Base-by-base conservation (phyloP, 2,888 invertebrate species). In the Alsophila aescularia region DNA sequence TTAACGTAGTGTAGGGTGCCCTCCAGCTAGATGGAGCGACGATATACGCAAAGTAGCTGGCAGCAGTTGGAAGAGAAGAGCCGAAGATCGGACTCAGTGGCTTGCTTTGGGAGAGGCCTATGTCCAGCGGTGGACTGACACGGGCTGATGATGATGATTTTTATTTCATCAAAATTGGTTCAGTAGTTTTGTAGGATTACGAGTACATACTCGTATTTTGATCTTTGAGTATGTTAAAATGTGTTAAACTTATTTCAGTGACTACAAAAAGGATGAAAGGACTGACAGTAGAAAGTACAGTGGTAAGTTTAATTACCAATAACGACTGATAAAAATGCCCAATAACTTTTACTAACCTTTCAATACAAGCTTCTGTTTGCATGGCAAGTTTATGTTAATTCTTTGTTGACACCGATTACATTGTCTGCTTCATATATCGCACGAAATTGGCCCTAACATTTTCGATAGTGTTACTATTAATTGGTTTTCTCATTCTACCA, bases 211-310 rank as follows among this genome's bases (percentile, higher is more conserved):
- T 9, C 7, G 8, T 6, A 6, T 6, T 27, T 6, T 2, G 1
- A 9, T 7, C 27, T 7, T 9, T 27, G 2, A 27, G 27, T 3
- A n/a, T n/a, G n/a, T n/a, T n/a, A 5, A 8, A 29, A 8, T 5
- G 2, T 29, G 8, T 45, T 39, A 4, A 43, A 9, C 27, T 13
- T 51, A 32, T 55, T 85, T n/a, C 77, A 90, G 89, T 69, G 89
- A 89, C 5, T 58, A 60, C 31, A 87, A 75, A 68, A 83, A 69
- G 43, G 87, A 89, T 3, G 77, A 81, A n/a, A 90, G 87, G 67
- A 10, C 66, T 5, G 90, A 90, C 9, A 70, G 56, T 32, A 83
- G 75, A 53, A 90, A 87, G 70, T 90, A 89, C 66, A 73, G 80
- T 56, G 89, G 90, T 89, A 75, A 79, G 87, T 75, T 29, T 5